Evolutionary conservation across 2,113 vertebrate genomes (phyloP).

Genomic region (Varanus komodoensis): DNA sequence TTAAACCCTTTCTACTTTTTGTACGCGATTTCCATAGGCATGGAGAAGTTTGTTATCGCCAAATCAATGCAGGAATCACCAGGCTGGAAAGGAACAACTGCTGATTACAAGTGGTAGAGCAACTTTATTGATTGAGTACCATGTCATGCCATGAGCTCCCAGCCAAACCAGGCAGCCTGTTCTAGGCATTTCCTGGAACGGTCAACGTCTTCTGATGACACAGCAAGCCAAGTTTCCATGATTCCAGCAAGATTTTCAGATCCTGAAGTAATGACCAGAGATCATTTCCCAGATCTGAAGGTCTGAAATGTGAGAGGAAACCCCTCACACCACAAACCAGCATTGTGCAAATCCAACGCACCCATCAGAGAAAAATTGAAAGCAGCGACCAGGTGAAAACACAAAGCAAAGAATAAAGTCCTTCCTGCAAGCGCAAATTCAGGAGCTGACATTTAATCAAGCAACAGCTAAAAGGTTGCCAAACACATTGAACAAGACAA

Average conservation of each 20-base stretch:
- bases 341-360: neutral
- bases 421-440: neutral
- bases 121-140: neutral
- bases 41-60: neutral
- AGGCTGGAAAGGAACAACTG: neutral
- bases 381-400: neutral
- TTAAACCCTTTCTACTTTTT: neutral
- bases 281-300: neutral
- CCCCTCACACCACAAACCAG: neutral
- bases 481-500: conserved; percentile 66
- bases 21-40: neutral
- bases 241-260: neutral
- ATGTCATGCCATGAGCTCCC: neutral
- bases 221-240: neutral
- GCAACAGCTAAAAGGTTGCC: conserved; percentile 55
- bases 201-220: neutral
- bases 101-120: neutral
- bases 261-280: neutral
- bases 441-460: conserved; percentile 62
- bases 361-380: neutral
- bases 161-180: neutral
- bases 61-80: neutral
- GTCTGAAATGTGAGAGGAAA: neutral
- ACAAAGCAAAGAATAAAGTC: neutral
- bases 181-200: neutral